Conservation (phyloP, 2,113 vertebrate species). For the Lamprotornis superbus region DNA sequence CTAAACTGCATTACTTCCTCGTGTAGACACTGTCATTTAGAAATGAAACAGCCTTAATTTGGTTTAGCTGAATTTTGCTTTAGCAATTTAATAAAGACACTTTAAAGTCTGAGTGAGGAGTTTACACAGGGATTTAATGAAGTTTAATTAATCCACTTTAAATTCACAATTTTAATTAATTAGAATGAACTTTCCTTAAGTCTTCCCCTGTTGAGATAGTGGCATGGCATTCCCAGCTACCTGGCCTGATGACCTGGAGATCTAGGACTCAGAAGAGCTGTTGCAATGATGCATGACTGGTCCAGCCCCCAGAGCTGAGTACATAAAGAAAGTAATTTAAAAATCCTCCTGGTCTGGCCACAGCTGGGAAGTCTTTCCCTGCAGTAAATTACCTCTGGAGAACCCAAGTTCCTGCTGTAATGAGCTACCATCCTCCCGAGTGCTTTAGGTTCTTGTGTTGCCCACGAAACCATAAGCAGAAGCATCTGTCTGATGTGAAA, state of each 20-base stretch:
- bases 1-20: constrained; percentile 40
- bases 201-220: neutral
- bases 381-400: constrained; percentile 24
- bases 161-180: constrained; percentile 45
- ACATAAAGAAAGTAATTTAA: neutral
- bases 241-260: neutral
- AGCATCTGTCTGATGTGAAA: neutral
- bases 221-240: neutral
- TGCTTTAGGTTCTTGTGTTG: neutral
- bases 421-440: constrained; percentile 11
- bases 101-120: constrained; percentile 46
- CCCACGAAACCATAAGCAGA: constrained; percentile 25
- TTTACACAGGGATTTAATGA: constrained; percentile 46
- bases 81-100: constrained; percentile 52
- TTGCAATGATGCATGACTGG: neutral
- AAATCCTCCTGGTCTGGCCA: constrained; percentile 9
- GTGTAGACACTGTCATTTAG: constrained; percentile 54
- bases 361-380: neutral
- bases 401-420: constrained; percentile 16
- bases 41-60: constrained; percentile 51
- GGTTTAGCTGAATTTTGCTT: constrained; percentile 44
- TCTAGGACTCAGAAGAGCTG: neutral
- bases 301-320: neutral
- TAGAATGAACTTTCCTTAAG: constrained; percentile 5
- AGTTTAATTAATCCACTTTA: constrained; percentile 60